phyloP scores from a whole-genome alignment of 2,888 invertebrate genomes.

The Himalopsyche tibetana region DNA sequence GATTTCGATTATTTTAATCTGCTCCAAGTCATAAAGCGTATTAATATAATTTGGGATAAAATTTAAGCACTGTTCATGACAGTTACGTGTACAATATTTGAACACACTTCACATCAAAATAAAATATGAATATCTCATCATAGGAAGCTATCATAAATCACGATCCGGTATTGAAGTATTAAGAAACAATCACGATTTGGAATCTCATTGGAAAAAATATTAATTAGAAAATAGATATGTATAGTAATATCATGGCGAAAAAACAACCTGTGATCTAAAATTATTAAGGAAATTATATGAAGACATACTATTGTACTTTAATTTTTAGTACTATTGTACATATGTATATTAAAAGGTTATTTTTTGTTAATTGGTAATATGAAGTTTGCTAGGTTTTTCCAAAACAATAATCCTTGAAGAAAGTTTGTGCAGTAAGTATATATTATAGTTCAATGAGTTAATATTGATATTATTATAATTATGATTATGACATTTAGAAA shows the following conservation, averaged over 20 bases:
- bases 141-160: background rate
- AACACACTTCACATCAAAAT: background rate
- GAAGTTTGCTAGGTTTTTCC: too few species aligned
- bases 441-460: too few species aligned
- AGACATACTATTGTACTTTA: too few species aligned
- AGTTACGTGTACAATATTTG: background rate
- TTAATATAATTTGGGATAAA: background rate
- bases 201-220: background rate
- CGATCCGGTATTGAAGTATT: background rate
- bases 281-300: too few species aligned
- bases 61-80: background rate
- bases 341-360: too few species aligned
- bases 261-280: too few species aligned
- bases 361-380: too few species aligned
- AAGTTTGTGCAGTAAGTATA: too few species aligned
- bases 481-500: too few species aligned
- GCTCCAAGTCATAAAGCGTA: background rate
- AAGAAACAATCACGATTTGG: background rate
- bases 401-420: too few species aligned
- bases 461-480: too few species aligned
- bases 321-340: too few species aligned
- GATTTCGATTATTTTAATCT: background rate
- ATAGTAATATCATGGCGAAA: background rate
- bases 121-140: background rate
- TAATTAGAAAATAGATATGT: background rate